phyloP scores from a whole-genome alignment of 53 echinoderm and acorn worm genomes.

The Echinometra lucunter region DNA sequence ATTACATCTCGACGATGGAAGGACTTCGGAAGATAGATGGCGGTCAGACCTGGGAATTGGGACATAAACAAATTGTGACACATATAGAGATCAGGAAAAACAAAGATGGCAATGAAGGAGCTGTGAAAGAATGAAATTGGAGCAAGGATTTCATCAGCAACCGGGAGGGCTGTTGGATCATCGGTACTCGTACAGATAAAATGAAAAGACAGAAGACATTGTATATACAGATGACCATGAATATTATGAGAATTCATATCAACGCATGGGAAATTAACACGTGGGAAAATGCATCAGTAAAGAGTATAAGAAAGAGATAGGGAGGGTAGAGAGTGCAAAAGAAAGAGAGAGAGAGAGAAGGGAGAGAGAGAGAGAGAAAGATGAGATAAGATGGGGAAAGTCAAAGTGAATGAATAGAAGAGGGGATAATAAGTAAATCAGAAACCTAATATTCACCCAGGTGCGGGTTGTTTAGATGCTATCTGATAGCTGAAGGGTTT shows the following conservation, averaged over 20 bases:
- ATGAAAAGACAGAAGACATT: not conserved
- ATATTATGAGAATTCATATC: not conserved
- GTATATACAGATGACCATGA: not conserved
- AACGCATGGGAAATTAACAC: conserved; percentile 12
- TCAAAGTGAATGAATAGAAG: not conserved
- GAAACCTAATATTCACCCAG: conserved; percentile 20
- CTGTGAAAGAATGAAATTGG: no score
- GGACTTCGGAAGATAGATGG: not conserved
- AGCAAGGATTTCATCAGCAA: not conserved
- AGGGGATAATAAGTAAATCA: not conserved
- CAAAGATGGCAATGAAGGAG: conserved; percentile 4
- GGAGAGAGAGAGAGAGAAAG: not conserved
- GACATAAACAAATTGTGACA: not conserved
- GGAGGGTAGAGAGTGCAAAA: not conserved
- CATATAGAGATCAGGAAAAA: not conserved
- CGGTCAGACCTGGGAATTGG: not conserved
- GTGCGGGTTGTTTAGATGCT: conserved; percentile 20
- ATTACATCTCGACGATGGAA: not conserved
- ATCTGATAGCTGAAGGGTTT: not conserved
- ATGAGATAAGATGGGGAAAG: not conserved
- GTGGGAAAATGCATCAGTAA: not conserved
- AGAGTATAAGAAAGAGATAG: not conserved
- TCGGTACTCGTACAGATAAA: no score
- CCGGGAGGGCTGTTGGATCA: no score
- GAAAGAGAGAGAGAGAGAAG: not conserved